Percentiles rank a stretch among this genome's conserved stretches.
Conservation (phyloP, 2,113 vertebrate genomes). For the Nothocercus julius region DNA sequence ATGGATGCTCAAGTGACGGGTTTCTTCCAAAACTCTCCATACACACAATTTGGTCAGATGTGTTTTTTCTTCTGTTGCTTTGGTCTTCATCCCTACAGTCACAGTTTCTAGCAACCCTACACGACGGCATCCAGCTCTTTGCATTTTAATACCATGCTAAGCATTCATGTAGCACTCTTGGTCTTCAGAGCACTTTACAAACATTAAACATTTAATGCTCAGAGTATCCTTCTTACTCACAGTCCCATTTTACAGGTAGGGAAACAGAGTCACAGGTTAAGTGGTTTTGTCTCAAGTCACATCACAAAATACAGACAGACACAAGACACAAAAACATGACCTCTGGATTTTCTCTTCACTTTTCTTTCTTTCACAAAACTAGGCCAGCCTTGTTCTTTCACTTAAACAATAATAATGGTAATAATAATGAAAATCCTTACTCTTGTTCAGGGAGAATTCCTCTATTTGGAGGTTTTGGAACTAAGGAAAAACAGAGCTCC, state of each 20-base stretch:
- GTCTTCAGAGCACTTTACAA: constrained; percentile 60
- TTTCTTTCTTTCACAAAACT: background rate
- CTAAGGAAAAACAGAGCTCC: background rate
- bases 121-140: background rate
- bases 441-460: background rate
- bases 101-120: background rate
- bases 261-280: constrained; percentile 55
- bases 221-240: constrained; percentile 10
- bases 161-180: constrained; percentile 12
- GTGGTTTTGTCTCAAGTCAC: constrained; percentile 67
- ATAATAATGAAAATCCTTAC: background rate
- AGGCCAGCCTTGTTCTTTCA: background rate
- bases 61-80: background rate
- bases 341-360: constrained; percentile 7
- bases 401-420: background rate
- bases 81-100: background rate
- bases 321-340: constrained; percentile 37
- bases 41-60: background rate
- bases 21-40: background rate
- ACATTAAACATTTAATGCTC: constrained; percentile 64
- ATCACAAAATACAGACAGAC: constrained; percentile 39
- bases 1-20: background rate
- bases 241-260: constrained; percentile 43
- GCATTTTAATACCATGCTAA: constrained; percentile 23
- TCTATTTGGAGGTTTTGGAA: background rate